Percentiles rank a stretch among this genome's conserved stretches.
These are phyloP conservation scores for Papilio machaon DNA, from an alignment of 1,140 invertebrate species.

Conservation along the genomic window DNA sequence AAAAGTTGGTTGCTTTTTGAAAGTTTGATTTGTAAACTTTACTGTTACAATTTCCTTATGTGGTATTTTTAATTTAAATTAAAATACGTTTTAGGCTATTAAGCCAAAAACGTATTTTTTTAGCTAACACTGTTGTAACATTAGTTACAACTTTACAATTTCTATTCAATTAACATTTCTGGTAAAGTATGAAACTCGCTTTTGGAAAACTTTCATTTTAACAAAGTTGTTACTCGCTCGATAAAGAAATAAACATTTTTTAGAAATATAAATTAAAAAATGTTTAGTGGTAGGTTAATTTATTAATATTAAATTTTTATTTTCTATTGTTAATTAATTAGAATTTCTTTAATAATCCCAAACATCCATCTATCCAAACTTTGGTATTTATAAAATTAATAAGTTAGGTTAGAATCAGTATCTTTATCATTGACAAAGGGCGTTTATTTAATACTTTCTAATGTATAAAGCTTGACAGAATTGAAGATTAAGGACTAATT, in stretches of 20 bases:
- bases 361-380: background rate
- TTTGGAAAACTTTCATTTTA: slow-evolving; percentile 9
- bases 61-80: background rate
- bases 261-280: background rate
- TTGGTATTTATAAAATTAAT: background rate
- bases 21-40: too few species aligned
- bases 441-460: background rate
- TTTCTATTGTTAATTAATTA: background rate
- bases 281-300: too few species aligned
- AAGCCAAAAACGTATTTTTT: too few species aligned
- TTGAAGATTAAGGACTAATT: too few species aligned
- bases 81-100: background rate
- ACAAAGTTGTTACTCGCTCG: background rate
- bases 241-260: background rate
- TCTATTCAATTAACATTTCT: slow-evolving; percentile 7
- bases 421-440: background rate
- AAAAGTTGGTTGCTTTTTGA: too few species aligned
- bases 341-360: background rate
- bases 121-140: too few species aligned
- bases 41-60: too few species aligned
- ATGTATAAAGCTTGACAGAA: too few species aligned
- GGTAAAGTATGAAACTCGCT: background rate
- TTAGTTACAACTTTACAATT: background rate
- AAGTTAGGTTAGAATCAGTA: background rate
- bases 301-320: too few species aligned